Conservation (phyloP, 2,797 vertebrate species). For the Artibeus lituratus region DNA sequence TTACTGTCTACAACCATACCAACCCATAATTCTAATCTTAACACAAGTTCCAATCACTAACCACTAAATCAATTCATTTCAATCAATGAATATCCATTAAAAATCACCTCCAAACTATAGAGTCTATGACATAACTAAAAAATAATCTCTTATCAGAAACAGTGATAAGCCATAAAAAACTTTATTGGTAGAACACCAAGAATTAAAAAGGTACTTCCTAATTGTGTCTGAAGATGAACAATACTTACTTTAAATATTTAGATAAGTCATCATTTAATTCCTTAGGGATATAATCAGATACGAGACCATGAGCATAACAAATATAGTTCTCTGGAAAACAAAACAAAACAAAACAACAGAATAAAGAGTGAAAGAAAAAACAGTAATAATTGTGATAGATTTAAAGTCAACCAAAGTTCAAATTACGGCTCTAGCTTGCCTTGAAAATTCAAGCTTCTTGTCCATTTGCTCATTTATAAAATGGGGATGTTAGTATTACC, state of each 20-base stretch:
- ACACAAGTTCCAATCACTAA: not conserved
- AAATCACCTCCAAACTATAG: not conserved
- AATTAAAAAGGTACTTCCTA: not conserved
- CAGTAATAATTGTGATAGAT: conserved; percentile 9
- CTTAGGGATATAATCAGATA: conserved; percentile 94
- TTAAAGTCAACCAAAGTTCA: conserved; percentile 25
- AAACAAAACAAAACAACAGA: conserved; percentile 39
- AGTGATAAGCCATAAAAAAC: conserved; percentile 16
- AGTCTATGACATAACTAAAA: not conserved
- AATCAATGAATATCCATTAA: not conserved
- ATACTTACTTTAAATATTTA: conserved; percentile 89
- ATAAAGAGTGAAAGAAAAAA: conserved; percentile 50
- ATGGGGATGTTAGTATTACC: not conserved
- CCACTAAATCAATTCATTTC: not conserved
- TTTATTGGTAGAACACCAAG: not conserved
- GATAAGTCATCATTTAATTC: conserved; percentile 90
- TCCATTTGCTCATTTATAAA: not conserved
- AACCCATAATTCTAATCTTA: not conserved
- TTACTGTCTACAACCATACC: not conserved
- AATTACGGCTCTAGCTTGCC: not conserved
- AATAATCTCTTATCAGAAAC: conserved; percentile 23
- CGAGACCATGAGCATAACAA: conserved; percentile 93
- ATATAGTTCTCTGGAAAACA: conserved; percentile 89
- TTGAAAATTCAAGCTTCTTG: not conserved
- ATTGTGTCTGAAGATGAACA: not conserved